phyloP scores from a whole-genome alignment of 2,797 vertebrate species.

The Threskiornis aethiopicus region DNA sequence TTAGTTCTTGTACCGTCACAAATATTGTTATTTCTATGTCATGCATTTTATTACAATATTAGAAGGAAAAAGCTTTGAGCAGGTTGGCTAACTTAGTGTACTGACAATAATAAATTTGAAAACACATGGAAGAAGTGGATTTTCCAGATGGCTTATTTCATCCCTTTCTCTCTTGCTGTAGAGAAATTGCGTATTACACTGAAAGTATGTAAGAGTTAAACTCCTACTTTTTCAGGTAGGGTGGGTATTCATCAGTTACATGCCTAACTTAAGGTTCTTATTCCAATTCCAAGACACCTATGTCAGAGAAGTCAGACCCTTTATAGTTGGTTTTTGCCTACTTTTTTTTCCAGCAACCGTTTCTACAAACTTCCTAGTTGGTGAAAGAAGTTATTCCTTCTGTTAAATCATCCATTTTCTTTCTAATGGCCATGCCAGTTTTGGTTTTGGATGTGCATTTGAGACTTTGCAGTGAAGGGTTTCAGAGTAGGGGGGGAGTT shows the following conservation, averaged over 20 bases:
- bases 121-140: background rate
- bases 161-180: background rate
- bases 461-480: background rate
- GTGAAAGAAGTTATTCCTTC: background rate
- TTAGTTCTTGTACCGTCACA: background rate
- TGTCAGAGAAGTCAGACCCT: background rate
- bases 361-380: background rate
- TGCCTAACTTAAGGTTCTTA: background rate
- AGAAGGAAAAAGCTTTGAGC: background rate
- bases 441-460: background rate
- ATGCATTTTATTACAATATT: background rate
- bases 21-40: background rate
- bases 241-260: background rate
- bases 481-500: background rate
- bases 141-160: background rate
- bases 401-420: background rate
- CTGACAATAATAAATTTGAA: background rate
- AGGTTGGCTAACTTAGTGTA: background rate
- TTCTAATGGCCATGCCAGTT: background rate
- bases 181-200: background rate
- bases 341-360: background rate
- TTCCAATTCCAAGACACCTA: background rate
- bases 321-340: background rate
- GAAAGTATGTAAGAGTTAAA: background rate
- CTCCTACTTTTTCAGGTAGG: background rate